These are phyloP conservation scores for Cremastinae sp. DNA, from an alignment of 2,888 invertebrate species.

Conservation along the genomic window DNA sequence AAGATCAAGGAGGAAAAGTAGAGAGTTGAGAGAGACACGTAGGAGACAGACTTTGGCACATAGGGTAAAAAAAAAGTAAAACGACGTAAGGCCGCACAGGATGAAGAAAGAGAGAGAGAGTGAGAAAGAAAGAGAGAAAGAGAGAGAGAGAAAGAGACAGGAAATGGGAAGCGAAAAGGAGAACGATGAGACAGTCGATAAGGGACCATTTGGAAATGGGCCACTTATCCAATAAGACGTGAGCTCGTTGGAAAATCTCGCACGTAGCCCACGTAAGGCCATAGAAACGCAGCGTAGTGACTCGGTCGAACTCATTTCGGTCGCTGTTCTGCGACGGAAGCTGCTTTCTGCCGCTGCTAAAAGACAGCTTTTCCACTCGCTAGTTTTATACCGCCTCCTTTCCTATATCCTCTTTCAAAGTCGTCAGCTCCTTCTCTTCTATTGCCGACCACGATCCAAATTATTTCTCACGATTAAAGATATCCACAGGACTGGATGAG, in stretches of 20 bases:
- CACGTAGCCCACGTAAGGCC: slow-evolving; percentile 62
- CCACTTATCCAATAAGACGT: slow-evolving; percentile 68
- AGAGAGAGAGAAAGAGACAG: slow-evolving; percentile 52
- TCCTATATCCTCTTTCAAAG: too few species aligned
- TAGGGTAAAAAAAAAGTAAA: slow-evolving; percentile 30
- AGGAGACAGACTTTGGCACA: slow-evolving; percentile 35
- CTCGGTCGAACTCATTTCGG: slow-evolving; percentile 61
- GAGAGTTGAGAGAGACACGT: slow-evolving; percentile 42
- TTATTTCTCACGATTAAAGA: not conserved
- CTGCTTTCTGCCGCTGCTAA: slow-evolving; percentile 50
- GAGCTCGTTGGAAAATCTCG: slow-evolving; percentile 65
- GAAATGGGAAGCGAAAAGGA: slow-evolving; percentile 56
- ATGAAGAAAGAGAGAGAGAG: slow-evolving; percentile 57
- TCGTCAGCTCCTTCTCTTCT: slow-evolving; percentile 23
- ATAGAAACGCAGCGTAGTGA: slow-evolving; percentile 55
- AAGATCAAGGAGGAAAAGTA: slow-evolving; percentile 55
- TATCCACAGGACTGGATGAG: too few species aligned
- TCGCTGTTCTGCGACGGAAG: slow-evolving; percentile 50
- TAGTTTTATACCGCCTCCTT: slow-evolving; percentile 47
- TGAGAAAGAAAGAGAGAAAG: slow-evolving; percentile 44
- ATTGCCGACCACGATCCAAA: slow-evolving; percentile 6
- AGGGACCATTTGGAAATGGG: slow-evolving; percentile 65
- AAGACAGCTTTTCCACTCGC: slow-evolving; percentile 51
- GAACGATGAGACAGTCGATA: slow-evolving; percentile 63
- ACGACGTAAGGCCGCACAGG: slow-evolving; percentile 46